These are phyloP conservation scores for Andrena hattorfiana DNA, from an alignment of 2,888 invertebrate genomes.

Conservation along the genomic window DNA sequence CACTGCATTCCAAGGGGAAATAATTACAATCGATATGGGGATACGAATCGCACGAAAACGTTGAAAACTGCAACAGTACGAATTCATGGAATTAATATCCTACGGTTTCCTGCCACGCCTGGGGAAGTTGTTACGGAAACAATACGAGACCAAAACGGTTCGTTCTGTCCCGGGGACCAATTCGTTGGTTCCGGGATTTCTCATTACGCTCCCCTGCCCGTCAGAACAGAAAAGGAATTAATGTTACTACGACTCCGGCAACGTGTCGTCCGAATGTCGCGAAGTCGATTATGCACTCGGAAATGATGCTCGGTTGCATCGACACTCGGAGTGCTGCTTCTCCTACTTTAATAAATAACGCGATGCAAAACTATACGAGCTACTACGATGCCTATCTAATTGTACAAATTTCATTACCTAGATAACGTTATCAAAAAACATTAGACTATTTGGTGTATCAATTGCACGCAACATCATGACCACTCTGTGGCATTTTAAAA, in stretches of 20 bases:
- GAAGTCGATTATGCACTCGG: background rate
- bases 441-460: conserved; percentile 73
- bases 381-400: conserved; percentile 62
- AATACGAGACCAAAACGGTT: background rate
- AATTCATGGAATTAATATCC: background rate
- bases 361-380: conserved; percentile 59
- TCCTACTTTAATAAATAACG: conserved; percentile 61
- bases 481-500: conserved; percentile 53
- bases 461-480: conserved; percentile 73
- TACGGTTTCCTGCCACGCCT: background rate
- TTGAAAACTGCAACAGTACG: background rate
- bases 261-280: conserved; percentile 14
- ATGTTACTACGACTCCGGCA: conserved; percentile 23
- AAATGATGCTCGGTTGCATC: background rate
- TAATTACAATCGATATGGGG: background rate
- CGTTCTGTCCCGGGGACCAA: background rate
- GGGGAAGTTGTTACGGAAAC: background rate
- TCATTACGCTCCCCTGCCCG: background rate
- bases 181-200: background rate
- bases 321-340: conserved; percentile 4
- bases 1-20: background rate
- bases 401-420: conserved; percentile 64
- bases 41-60: background rate
- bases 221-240: background rate
- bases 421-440: conserved; percentile 69